Evolutionary conservation across 2,113 vertebrate species (phyloP), one percentile per base, ranked within the genome.

Genomic region (Tachuris rubrigastra): DNA sequence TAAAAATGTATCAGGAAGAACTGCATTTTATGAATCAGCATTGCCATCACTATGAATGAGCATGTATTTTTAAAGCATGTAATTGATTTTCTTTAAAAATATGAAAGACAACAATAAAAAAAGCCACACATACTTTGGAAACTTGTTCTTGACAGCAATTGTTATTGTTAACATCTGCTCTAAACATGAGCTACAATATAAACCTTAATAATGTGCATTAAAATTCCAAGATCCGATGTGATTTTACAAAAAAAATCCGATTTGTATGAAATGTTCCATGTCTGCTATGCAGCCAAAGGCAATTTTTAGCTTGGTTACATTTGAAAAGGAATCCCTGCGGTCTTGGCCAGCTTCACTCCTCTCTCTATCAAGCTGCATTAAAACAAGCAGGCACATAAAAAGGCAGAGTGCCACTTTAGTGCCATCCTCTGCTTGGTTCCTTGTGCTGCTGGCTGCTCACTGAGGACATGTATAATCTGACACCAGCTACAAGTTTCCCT

Each of bases 301-400:
- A 90, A 94, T 94, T 96, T 95, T 94, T 94, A 93, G 96, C 94
- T 95, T 92, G 91, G 86, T 81, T 97, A 93, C 94, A 78, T 95
- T 14, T 77, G 55, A 97, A 97, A 96, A 89, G 93, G 95, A 89
- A 90, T 95, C 89, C 60, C 80, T 75, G 41, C 0, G 0, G 76
- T 55, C 86, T 89, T 97, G 95, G 96, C 91, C 39, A 53, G 86
- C 89, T 86, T 39, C 30, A 16, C 22, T 78, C 13, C 68, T 49
- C 68, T 90, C 79, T 77, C 72, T 35, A 80, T 86, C 89, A 81
- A 52, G 91, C 60, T 25, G 52, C 65, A 92, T 95, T 96, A 96
- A 92, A 96, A 80, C 60, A 78, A 95, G 83, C 65, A 89, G 52
- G 60, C 69, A 60, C 3, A 12, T 42, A 55, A 89, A 52, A 62